A percentile compares a stretch with the other conserved stretches of the same genome.
Evolutionary conservation across 2,797 vertebrate species (phyloP).

Genomic region (Pangasius krempfi): DNA sequence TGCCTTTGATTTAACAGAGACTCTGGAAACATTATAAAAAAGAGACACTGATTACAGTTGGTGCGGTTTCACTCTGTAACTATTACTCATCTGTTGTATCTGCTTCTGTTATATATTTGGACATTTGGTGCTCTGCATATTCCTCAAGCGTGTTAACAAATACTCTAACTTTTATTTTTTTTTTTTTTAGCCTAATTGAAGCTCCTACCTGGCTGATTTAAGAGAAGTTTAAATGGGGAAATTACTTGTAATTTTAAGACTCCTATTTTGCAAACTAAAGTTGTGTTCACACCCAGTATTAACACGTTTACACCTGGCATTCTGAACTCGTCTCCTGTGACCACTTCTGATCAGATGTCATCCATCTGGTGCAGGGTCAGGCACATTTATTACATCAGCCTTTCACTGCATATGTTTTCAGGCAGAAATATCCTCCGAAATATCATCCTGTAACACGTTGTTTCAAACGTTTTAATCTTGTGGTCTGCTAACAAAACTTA

Average conservation of each 20-base stretch:
- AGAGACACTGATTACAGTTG: neutral
- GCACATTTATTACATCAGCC: neutral
- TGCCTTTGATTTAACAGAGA: neutral
- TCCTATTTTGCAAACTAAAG: neutral
- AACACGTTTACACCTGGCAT: neutral
- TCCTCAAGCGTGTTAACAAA: neutral
- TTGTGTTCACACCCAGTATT: neutral
- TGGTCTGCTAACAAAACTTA: neutral
- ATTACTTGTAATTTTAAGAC: neutral
- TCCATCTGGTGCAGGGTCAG: neutral
- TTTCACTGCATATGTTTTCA: neutral
- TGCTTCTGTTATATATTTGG: neutral
- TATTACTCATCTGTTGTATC: neutral
- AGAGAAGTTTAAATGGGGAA: neutral
- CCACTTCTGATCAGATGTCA: neutral
- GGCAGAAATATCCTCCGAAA: neutral
- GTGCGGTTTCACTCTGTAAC: neutral
- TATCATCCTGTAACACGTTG: neutral
- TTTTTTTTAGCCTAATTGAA: neutral
- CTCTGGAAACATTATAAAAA: neutral
- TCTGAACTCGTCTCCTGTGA: neutral
- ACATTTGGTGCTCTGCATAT: neutral
- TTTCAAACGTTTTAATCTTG: neutral
- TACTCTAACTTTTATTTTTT: too few species aligned
- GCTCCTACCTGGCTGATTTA: neutral